Conservation (phyloP, 2,797 vertebrate genomes). For the Leuciscus waleckii region DNA sequence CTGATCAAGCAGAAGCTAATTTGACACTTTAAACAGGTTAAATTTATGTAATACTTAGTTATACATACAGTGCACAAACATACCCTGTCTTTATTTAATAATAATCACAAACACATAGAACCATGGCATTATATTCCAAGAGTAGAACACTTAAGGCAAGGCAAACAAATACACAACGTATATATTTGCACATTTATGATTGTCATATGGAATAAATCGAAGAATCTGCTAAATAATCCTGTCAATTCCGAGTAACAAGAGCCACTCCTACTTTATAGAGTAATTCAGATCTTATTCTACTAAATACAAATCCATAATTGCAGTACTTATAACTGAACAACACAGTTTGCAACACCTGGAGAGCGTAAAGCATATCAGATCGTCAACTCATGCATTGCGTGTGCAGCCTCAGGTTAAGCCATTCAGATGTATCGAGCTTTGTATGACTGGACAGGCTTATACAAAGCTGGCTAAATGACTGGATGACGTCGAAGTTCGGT, state of each 20-base stretch:
- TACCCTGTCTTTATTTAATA: constrained; percentile 15
- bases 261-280: neutral
- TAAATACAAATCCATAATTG: constrained; percentile 58
- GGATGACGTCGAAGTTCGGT: constrained; percentile 32
- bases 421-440: constrained; percentile 67
- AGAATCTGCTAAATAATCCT: constrained; percentile 27
- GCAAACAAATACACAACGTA: constrained; percentile 30
- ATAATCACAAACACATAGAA: constrained; percentile 26
- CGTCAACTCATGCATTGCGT: constrained; percentile 47
- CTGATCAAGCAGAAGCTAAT: constrained; percentile 38
- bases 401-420: constrained; percentile 58
- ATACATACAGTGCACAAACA: constrained; percentile 14
- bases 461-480: constrained; percentile 48
- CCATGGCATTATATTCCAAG: neutral
- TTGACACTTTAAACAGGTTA: constrained; percentile 25
- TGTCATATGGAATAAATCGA: constrained; percentile 32
- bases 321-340: constrained; percentile 21
- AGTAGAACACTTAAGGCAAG: constrained; percentile 21
- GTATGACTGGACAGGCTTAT: constrained; percentile 58
- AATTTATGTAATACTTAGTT: neutral
- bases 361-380: constrained; percentile 37
- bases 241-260: constrained; percentile 18
- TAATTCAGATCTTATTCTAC: constrained; percentile 31
- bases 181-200: constrained; percentile 32
- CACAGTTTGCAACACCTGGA: constrained; percentile 17